Percentiles rank a stretch among this genome's conserved stretches.
These are phyloP conservation scores for Chloropsis cyanopogon DNA, from an alignment of 2,113 vertebrate genomes.

Conservation along the genomic window DNA sequence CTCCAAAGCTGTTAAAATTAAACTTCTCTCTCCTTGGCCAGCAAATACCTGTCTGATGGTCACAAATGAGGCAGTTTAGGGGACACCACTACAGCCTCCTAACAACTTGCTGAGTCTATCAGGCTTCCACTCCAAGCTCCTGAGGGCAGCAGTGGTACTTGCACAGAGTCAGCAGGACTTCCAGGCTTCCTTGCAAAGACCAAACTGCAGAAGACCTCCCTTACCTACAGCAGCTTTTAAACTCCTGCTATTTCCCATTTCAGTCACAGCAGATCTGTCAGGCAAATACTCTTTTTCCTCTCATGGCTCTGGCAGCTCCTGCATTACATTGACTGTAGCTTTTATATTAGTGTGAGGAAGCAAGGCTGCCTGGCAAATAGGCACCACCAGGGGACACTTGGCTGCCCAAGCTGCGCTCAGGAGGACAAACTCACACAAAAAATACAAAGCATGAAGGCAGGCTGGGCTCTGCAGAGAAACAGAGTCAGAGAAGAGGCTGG, in stretches of 20 bases:
- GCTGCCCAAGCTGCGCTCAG: neutral
- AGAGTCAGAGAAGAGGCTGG: neutral
- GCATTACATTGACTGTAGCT: neutral
- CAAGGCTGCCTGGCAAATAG: neutral
- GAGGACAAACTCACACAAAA: neutral
- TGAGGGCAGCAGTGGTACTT: neutral
- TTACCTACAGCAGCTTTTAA: neutral
- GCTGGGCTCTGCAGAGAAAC: neutral
- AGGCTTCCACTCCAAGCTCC: neutral
- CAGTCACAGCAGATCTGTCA: neutral
- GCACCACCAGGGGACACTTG: neutral
- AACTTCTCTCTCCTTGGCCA: neutral
- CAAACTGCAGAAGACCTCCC: fast-evolving
- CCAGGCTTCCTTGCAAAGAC: neutral
- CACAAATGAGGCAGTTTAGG: neutral
- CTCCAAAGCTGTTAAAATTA: neutral
- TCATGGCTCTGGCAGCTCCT: neutral
- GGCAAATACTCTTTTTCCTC: neutral
- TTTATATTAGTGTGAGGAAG: neutral
- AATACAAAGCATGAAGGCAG: neutral
- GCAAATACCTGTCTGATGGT: neutral
- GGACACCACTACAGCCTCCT: neutral
- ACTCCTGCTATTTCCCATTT: neutral
- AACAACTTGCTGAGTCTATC: neutral
- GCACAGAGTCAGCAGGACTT: neutral